These are phyloP conservation scores for Siphamia tubifer DNA, from an alignment of 2,113 vertebrate genomes.

Conservation along the genomic window DNA sequence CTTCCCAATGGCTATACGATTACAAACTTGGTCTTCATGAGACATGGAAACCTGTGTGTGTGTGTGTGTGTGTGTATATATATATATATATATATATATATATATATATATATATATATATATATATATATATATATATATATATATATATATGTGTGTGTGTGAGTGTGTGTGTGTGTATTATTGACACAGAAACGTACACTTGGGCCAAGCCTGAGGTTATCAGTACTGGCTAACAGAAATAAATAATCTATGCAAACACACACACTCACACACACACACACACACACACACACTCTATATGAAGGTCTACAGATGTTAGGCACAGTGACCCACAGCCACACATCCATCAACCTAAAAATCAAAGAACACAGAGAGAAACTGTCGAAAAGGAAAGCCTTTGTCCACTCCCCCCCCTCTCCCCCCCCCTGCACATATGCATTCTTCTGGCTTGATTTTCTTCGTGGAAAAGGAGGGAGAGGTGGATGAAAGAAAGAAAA, in stretches of 20 bases:
- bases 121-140: too few relatives aligned
- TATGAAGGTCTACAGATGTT: background rate
- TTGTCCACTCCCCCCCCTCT: slow-evolving; percentile 4
- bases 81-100: too few relatives aligned
- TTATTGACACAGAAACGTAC: background rate
- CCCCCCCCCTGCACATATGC: background rate
- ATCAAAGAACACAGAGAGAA: slow-evolving; percentile 29
- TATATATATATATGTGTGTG: too few relatives aligned
- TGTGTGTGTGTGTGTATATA: too few relatives aligned
- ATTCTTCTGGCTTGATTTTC: slow-evolving; percentile 55
- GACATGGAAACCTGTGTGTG: too few relatives aligned
- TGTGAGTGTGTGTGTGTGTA: background rate
- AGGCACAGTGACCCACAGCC: slow-evolving; percentile 22
- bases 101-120: too few relatives aligned
- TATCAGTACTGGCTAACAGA: background rate
- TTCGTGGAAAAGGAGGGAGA: slow-evolving; percentile 33
- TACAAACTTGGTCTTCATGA: too few relatives aligned
- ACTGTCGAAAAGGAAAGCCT: slow-evolving; percentile 21
- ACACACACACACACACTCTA: background rate
- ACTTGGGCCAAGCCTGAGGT: too few relatives aligned
- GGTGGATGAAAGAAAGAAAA: slow-evolving; percentile 17
- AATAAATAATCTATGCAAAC: background rate
- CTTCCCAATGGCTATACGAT: too few relatives aligned
- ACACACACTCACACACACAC: too few relatives aligned
- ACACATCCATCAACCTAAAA: slow-evolving; percentile 44